Evolutionary conservation across 1,140 invertebrate species (phyloP), one percentile per base, ranked within the genome.

Genomic region (Dryas iulia): DNA sequence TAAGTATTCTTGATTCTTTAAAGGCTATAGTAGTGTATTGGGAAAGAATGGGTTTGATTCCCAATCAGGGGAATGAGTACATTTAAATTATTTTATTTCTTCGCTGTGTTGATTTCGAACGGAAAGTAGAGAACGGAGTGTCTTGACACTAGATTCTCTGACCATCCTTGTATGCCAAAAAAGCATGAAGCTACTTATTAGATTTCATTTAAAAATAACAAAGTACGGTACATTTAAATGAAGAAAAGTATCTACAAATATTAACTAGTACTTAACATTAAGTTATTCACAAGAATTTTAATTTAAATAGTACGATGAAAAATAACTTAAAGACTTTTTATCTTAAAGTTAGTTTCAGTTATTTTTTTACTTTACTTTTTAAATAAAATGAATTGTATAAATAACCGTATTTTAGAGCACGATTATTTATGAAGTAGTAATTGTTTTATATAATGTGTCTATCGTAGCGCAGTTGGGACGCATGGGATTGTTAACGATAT

Each of bases 1-100:
- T 54, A 14, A 61, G 35, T 26, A 12, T 52, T 61, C 24, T 18
- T 31, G 33, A n/a, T 61, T n/a, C n/a, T n/a, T n/a, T n/a, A n/a
- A n/a, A n/a, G n/a, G n/a, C n/a, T n/a, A n/a, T n/a, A n/a, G n/a
- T n/a, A n/a, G n/a, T n/a, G n/a, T n/a, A n/a, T n/a, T n/a, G n/a
- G n/a, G n/a, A n/a, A n/a, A n/a, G n/a, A n/a, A n/a, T n/a, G n/a
- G n/a, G n/a, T n/a, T n/a, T n/a, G n/a, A n/a, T n/a, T n/a, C n/a
- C n/a, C n/a, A n/a, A n/a, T n/a, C n/a, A n/a, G n/a, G n/a, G n/a
- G n/a, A 57, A 56, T 56, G 23, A 11, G 5, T 31, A 31, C 30
- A 4, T 11, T 6, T 31, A 31, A 31, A 6, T 11, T 31, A 11
- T 31, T 31, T 6, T 6, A 11, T 31, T 31, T 5, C 30, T 31